phyloP scores from a whole-genome alignment of 2,888 invertebrate species.

The Diarsia brunnea region DNA sequence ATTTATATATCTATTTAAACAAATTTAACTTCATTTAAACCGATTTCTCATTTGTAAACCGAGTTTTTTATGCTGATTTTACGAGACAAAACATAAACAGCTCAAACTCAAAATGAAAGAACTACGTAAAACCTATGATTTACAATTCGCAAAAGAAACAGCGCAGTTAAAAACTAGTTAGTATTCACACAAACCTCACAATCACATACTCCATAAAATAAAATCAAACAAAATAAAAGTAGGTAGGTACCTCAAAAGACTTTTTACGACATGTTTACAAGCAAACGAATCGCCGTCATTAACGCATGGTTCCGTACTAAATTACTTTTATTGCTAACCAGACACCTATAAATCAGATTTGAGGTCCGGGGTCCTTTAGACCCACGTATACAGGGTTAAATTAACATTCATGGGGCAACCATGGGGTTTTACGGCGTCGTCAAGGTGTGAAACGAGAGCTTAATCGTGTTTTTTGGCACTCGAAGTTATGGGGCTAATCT shows the following conservation, averaged over 20 bases:
- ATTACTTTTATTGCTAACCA: slow-evolving; percentile 75
- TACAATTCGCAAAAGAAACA: slow-evolving; percentile 15
- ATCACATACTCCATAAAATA: slow-evolving; percentile 33
- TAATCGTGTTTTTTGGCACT: slow-evolving; percentile 67
- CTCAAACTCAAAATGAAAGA: not conserved
- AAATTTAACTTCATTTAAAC: not conserved
- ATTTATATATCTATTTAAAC: not conserved
- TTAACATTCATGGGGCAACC: slow-evolving; percentile 74
- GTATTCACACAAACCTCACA: slow-evolving; percentile 24
- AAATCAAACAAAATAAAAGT: slow-evolving; percentile 45
- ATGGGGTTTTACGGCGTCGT: slow-evolving; percentile 71
- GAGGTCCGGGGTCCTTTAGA: slow-evolving; percentile 68
- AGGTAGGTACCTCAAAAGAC: slow-evolving; percentile 36
- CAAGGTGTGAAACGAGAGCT: slow-evolving; percentile 76
- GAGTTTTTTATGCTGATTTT: not conserved
- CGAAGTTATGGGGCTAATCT: slow-evolving; percentile 51
- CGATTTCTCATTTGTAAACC: not conserved
- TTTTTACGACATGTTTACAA: slow-evolving; percentile 65
- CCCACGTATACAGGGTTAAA: slow-evolving; percentile 68
- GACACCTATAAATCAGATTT: slow-evolving; percentile 73
- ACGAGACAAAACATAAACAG: not conserved
- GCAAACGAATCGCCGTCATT: slow-evolving; percentile 65
- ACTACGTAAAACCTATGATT: slow-evolving; percentile 5
- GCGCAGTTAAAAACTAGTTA: slow-evolving; percentile 32
- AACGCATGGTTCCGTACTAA: slow-evolving; percentile 74